These are phyloP conservation scores for Meloidogyne floridensis DNA, from an alignment of 1,140 invertebrate genomes.

Conservation along the genomic window DNA sequence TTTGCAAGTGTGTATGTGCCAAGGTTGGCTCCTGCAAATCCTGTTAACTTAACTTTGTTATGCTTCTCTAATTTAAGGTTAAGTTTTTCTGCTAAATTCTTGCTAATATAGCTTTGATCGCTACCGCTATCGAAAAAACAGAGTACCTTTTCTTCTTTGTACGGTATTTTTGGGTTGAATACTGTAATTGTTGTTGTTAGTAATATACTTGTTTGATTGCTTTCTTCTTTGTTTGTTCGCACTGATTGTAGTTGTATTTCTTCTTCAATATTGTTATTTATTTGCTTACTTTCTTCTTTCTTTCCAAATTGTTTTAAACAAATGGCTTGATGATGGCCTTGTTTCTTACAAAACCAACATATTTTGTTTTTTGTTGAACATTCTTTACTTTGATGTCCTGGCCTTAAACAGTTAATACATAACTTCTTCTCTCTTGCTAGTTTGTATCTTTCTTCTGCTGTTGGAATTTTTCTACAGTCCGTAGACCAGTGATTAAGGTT, in stretches of 20 bases:
- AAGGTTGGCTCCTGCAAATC: background rate
- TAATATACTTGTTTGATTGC: background rate
- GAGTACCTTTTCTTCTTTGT: background rate
- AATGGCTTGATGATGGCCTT: background rate
- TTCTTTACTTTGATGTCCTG: background rate
- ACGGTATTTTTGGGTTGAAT: background rate
- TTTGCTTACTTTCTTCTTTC: background rate
- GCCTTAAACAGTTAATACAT: background rate
- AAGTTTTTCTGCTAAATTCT: constrained; percentile 8
- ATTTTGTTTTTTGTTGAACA: background rate
- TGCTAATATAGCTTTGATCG: background rate
- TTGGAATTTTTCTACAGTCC: too few relatives aligned
- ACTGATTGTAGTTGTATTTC: background rate
- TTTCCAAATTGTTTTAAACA: constrained; percentile 7
- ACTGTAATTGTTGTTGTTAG: constrained; percentile 8
- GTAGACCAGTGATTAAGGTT: too few relatives aligned
- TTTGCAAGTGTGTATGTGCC: constrained; percentile 1
- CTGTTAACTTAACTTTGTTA: background rate
- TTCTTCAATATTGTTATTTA: background rate
- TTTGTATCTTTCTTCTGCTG: background rate
- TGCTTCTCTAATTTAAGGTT: background rate
- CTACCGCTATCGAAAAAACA: background rate
- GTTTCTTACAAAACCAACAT: constrained; percentile 2
- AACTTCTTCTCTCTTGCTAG: background rate
- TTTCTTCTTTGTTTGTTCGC: background rate